Conservation (phyloP, 2,888 invertebrate genomes). For the Galerucella nymphaeae region DNA sequence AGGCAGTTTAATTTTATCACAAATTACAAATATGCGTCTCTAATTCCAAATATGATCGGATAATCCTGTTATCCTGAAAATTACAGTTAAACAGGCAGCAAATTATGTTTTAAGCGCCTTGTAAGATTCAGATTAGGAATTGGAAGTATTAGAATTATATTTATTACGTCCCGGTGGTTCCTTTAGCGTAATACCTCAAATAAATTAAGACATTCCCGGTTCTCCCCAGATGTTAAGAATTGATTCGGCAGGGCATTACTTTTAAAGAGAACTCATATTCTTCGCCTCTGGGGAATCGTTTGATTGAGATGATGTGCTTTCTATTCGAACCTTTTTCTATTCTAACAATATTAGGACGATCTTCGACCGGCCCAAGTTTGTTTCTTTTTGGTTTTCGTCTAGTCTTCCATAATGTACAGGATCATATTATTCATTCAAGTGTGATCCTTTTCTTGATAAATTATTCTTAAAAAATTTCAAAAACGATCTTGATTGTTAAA, state of each 20-base stretch:
- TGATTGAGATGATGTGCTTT: constrained; percentile 36
- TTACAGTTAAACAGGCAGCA: background rate
- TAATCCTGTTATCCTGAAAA: background rate
- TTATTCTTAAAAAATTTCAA: no score
- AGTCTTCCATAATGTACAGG: background rate
- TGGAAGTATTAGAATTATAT: constrained; percentile 25
- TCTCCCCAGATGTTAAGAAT: constrained; percentile 30
- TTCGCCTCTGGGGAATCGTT: constrained; percentile 33
- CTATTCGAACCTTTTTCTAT: constrained; percentile 31
- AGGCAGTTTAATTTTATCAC: no score
- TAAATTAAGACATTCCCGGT: constrained; percentile 23
- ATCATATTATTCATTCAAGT: background rate
- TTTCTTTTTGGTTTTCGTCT: background rate
- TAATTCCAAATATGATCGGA: background rate
- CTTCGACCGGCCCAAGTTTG: background rate
- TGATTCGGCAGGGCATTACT: constrained; percentile 34
- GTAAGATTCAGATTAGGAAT: constrained; percentile 7
- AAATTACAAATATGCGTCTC: background rate
- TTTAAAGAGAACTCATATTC: constrained; percentile 34
- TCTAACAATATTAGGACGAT: constrained; percentile 25
- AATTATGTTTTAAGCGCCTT: constrained; percentile 3
- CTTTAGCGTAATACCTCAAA: constrained; percentile 18
- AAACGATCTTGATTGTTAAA: no score
- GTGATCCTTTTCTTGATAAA: no score
- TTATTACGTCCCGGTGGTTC: constrained; percentile 22